These are phyloP conservation scores for Drosophila borealis DNA, from an alignment of 2,888 invertebrate species.

Conservation along the genomic window DNA sequence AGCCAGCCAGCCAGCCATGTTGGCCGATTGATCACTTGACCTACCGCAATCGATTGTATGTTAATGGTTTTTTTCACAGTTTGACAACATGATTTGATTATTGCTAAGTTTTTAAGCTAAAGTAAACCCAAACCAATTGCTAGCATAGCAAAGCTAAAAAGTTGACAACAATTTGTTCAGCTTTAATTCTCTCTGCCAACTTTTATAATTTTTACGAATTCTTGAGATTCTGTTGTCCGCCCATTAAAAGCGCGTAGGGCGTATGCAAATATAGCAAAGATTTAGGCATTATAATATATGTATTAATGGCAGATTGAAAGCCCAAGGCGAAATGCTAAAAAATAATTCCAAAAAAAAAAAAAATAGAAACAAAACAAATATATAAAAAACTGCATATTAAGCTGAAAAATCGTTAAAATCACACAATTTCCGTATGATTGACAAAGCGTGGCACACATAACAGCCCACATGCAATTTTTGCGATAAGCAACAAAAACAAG, in stretches of 20 bases:
- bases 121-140: too few species aligned
- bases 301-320: conserved; percentile 12
- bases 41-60: conserved; percentile 58
- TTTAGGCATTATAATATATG: neutral
- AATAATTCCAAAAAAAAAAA: neutral
- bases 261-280: conserved; percentile 5
- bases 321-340: conserved; percentile 33
- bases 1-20: conserved; percentile 2
- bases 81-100: neutral
- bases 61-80: conserved; percentile 19
- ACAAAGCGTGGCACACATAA: conserved; percentile 47
- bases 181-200: too few species aligned
- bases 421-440: conserved; percentile 49
- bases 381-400: conserved; percentile 17
- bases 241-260: conserved; percentile 18
- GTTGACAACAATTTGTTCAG: too few species aligned
- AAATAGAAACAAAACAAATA: conserved; percentile 3
- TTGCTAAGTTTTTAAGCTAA: too few species aligned
- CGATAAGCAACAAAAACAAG: neutral
- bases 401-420: conserved; percentile 18
- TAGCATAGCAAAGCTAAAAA: too few species aligned
- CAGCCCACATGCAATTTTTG: conserved; percentile 43
- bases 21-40: conserved; percentile 48
- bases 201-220: neutral
- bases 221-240: neutral